Evolutionary conservation across 2,113 vertebrate genomes (phyloP).

Genomic region (Hydrolagus affinis): DNA sequence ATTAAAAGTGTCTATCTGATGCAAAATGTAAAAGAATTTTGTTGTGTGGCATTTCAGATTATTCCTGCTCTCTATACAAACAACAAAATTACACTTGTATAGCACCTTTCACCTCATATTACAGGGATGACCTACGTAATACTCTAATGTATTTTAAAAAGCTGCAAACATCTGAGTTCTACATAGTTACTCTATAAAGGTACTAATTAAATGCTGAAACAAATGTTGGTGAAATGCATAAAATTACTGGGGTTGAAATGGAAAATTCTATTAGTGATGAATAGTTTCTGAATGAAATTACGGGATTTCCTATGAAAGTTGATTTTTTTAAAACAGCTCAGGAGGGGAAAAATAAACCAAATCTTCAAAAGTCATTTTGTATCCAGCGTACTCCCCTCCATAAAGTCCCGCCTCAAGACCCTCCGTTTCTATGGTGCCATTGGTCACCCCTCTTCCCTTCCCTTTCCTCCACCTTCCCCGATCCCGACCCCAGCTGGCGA

Average conservation of each 20-base stretch:
- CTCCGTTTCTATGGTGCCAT: too few species aligned
- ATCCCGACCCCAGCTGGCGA: too few species aligned
- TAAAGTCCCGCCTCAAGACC: too few species aligned
- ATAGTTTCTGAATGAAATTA: background rate
- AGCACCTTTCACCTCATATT: too few species aligned
- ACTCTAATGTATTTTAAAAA: background rate
- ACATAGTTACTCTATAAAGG: background rate
- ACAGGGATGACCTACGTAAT: background rate
- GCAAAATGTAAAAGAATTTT: background rate
- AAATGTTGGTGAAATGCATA: background rate
- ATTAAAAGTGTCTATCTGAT: background rate
- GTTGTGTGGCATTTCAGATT: background rate
- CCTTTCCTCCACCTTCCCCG: too few species aligned
- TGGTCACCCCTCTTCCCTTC: too few species aligned
- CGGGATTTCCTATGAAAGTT: too few species aligned
- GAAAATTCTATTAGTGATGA: background rate
- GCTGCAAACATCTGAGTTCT: background rate
- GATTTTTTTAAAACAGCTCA: too few species aligned
- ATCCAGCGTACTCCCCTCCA: too few species aligned
- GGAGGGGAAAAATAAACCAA: too few species aligned
- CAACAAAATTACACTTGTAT: background rate
- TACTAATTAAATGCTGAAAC: background rate
- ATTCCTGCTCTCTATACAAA: background rate
- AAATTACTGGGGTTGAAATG: background rate
- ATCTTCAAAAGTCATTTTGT: too few species aligned